Percentiles rank a stretch among this genome's conserved stretches.
phyloP scores from a whole-genome alignment of 2,888 invertebrate genomes.

The Notodromas monacha region DNA sequence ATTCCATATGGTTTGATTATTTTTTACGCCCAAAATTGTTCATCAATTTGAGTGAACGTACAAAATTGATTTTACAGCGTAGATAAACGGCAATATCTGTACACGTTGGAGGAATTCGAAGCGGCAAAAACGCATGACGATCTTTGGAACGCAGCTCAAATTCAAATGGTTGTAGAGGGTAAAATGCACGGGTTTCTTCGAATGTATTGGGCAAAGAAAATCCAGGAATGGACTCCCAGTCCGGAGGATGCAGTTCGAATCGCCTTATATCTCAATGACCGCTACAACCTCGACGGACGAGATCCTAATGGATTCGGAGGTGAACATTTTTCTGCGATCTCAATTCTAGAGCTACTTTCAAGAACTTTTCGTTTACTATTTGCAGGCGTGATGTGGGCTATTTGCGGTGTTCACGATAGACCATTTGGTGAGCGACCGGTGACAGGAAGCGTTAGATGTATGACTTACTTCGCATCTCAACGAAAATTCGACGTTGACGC shows the following conservation, averaged over 20 bases:
- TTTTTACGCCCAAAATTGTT: no score
- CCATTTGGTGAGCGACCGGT: constrained; percentile 53
- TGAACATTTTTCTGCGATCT: no score
- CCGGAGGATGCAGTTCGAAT: constrained; percentile 45
- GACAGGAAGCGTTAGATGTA: constrained; percentile 65
- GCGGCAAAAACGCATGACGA: constrained; percentile 44
- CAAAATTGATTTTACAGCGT: no score
- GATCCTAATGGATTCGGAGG: constrained; percentile 71
- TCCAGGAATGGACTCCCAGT: constrained; percentile 49
- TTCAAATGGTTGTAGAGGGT: constrained; percentile 40
- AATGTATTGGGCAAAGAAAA: constrained; percentile 89
- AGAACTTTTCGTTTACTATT: no score
- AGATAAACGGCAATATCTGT: constrained; percentile 43
- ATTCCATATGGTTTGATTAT: no score
- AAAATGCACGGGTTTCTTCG: constrained; percentile 71
- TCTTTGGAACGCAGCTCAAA: constrained; percentile 57
- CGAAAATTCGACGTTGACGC: constrained; percentile 47
- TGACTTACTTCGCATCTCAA: constrained; percentile 65
- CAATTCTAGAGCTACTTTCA: no score
- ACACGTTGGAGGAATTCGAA: constrained; percentile 33
- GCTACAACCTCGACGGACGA: constrained; percentile 49
- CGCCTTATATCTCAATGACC: constrained; percentile 52
- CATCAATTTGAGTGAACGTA: no score
- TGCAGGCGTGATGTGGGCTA: constrained; percentile 78
- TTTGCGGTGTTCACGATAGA: constrained; percentile 65